These are phyloP conservation scores for Lacanobia oleracea DNA, from an alignment of 2,888 invertebrate species.

Conservation along the genomic window DNA sequence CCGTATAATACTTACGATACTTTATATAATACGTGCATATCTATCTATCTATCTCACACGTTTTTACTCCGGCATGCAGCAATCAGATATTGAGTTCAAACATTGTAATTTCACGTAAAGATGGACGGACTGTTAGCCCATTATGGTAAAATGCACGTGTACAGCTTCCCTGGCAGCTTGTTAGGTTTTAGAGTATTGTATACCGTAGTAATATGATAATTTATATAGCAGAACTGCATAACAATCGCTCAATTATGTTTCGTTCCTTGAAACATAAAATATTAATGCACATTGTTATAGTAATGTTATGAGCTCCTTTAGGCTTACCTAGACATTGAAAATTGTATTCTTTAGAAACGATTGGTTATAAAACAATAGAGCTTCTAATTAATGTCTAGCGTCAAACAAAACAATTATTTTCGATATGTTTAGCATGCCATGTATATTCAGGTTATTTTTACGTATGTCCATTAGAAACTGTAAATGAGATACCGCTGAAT, in stretches of 20 bases:
- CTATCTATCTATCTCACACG: slow-evolving; percentile 24
- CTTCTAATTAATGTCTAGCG: slow-evolving; percentile 41
- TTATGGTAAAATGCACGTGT: slow-evolving; percentile 54
- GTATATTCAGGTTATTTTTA: slow-evolving; percentile 58
- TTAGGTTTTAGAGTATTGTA: slow-evolving; percentile 50
- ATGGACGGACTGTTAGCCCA: slow-evolving; percentile 37
- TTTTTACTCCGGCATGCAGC: slow-evolving; percentile 30
- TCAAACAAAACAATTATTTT: slow-evolving; percentile 46
- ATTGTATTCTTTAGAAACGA: slow-evolving; percentile 17
- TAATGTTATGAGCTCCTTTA: slow-evolving; percentile 16
- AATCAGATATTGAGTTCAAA: slow-evolving; percentile 54
- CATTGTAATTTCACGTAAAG: slow-evolving; percentile 52
- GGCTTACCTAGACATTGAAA: slow-evolving; percentile 6
- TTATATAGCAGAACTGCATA: slow-evolving; percentile 23
- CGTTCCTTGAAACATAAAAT: slow-evolving; percentile 33
- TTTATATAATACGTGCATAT: slow-evolving; percentile 49
- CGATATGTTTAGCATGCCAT: slow-evolving; percentile 43
- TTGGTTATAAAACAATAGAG: slow-evolving; percentile 46
- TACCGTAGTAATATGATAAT: slow-evolving; percentile 41
- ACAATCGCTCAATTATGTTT: slow-evolving; percentile 35
- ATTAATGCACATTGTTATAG: slow-evolving; percentile 38
- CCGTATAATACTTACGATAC: slow-evolving; percentile 52
- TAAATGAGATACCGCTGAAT: slow-evolving; percentile 55
- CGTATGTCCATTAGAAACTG: slow-evolving; percentile 53
- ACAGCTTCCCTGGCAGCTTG: slow-evolving; percentile 52